These are phyloP conservation scores for Zapornia atra DNA, from an alignment of 2,113 vertebrate genomes.

Conservation along the genomic window DNA sequence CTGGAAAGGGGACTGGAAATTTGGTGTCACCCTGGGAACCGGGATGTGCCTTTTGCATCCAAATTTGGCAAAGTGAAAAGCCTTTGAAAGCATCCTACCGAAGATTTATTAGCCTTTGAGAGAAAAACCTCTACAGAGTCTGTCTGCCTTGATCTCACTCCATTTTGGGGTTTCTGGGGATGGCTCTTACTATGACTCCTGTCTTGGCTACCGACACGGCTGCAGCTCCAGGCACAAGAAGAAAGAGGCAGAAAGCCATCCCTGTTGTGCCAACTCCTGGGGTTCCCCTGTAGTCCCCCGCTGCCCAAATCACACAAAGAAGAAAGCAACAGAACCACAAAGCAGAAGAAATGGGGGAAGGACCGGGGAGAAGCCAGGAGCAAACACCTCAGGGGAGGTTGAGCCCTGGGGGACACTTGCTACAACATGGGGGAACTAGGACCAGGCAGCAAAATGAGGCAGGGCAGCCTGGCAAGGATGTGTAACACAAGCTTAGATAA, in stretches of 20 bases:
- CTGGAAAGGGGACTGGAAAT: constrained; percentile 43
- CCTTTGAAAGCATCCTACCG: not conserved
- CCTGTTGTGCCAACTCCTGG: not conserved
- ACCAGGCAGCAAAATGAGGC: not conserved
- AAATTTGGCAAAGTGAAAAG: constrained; percentile 15
- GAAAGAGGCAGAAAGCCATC: not conserved
- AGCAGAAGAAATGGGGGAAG: not conserved
- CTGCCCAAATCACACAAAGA: not conserved
- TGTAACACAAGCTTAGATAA: not conserved
- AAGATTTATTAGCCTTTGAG: constrained; percentile 32
- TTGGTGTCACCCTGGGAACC: constrained; percentile 13
- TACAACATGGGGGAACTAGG: not conserved
- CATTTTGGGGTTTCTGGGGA: not conserved
- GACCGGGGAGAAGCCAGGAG: not conserved
- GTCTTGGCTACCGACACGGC: not conserved
- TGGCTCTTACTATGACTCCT: not conserved
- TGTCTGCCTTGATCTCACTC: not conserved
- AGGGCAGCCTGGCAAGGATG: not conserved
- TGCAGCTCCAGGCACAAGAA: not conserved
- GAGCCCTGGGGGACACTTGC: accelerated
- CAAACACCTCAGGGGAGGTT: not conserved
- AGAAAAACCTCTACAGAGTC: constrained; percentile 23
- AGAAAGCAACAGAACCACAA: not conserved
- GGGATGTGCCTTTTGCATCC: constrained; percentile 5
- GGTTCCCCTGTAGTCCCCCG: not conserved